Conservation (phyloP, 1,140 invertebrate species). For the Prorops nasuta region DNA sequence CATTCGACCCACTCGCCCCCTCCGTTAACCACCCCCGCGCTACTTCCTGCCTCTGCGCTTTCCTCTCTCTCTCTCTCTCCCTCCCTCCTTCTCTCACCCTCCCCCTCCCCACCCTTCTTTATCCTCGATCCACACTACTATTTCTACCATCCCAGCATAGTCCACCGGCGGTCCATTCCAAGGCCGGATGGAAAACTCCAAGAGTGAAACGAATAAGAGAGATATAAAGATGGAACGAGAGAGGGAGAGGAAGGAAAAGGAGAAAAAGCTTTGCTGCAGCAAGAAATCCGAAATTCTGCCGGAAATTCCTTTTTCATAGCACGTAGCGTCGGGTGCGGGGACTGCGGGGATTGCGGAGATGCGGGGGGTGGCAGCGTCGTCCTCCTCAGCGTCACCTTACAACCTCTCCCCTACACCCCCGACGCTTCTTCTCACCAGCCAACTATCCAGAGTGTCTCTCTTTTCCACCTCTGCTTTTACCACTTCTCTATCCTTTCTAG, state of each 20-base stretch:
- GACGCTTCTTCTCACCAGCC: no score
- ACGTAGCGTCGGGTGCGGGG: constrained; percentile 27
- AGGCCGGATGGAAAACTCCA: neutral
- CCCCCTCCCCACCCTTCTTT: neutral
- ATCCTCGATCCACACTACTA: neutral
- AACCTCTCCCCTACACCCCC: no score
- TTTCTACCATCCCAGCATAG: no score
- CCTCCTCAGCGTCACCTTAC: no score
- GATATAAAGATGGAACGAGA: neutral
- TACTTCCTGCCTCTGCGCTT: constrained; percentile 13
- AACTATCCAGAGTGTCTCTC: no score
- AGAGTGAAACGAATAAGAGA: neutral
- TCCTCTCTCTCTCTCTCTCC: constrained; percentile 11
- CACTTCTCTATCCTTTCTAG: no score
- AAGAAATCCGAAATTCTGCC: constrained; percentile 33
- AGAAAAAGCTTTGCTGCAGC: constrained; percentile 15
- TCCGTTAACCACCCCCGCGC: neutral
- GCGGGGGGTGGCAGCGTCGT: no score
- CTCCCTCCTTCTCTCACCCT: constrained; percentile 9
- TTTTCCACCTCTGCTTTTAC: no score
- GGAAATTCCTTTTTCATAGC: constrained; percentile 31
- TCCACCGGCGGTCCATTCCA: neutral
- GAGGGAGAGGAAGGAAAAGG: neutral
- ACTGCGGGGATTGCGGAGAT: no score
- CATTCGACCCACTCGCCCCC: constrained; percentile 9